Evolutionary conservation across 2,888 invertebrate species (phyloP).

Genomic region (Chymomyza procnemis): DNA sequence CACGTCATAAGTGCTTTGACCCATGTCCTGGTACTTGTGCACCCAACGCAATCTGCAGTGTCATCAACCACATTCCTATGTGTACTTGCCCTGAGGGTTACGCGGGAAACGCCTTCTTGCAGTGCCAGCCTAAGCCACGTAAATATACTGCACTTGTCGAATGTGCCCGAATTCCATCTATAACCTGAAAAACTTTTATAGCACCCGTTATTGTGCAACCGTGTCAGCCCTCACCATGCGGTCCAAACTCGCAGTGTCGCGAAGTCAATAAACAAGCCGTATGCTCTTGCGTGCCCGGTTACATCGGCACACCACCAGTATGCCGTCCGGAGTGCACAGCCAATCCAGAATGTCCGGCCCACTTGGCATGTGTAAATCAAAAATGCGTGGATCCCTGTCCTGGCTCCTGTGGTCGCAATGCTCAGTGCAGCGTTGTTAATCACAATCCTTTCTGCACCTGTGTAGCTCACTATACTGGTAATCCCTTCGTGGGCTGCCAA

Average conservation of each 20-base stretch:
- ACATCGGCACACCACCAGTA: slow-evolving; percentile 85
- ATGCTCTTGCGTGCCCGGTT: slow-evolving; percentile 84
- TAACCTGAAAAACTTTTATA: slow-evolving; percentile 38
- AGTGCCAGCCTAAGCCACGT: slow-evolving; percentile 79
- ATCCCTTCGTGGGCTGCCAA: slow-evolving; percentile 87
- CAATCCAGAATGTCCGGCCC: slow-evolving; percentile 83
- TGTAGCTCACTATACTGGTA: slow-evolving; percentile 83
- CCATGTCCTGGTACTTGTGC: slow-evolving; percentile 91
- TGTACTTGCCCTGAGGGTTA: slow-evolving; percentile 85
- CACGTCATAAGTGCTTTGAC: slow-evolving; percentile 86
- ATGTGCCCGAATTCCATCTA: neutral
- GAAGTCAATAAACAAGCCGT: slow-evolving; percentile 85
- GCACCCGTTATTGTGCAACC: slow-evolving; percentile 79
- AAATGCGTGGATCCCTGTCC: slow-evolving; percentile 86
- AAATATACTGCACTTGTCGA: slow-evolving; percentile 54
- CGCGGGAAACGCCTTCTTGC: slow-evolving; percentile 86
- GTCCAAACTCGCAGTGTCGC: slow-evolving; percentile 88
- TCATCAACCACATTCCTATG: slow-evolving; percentile 88
- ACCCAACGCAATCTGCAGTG: slow-evolving; percentile 85
- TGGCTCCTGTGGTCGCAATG: slow-evolving; percentile 82
- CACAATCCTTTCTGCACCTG: slow-evolving; percentile 89
- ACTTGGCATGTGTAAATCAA: slow-evolving; percentile 84
- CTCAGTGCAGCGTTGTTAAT: slow-evolving; percentile 82
- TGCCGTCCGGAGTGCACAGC: slow-evolving; percentile 87
- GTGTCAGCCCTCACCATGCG: slow-evolving; percentile 84